Base-by-base conservation (phyloP, 2,797 vertebrate species). In the Myioborus miniatus region DNA sequence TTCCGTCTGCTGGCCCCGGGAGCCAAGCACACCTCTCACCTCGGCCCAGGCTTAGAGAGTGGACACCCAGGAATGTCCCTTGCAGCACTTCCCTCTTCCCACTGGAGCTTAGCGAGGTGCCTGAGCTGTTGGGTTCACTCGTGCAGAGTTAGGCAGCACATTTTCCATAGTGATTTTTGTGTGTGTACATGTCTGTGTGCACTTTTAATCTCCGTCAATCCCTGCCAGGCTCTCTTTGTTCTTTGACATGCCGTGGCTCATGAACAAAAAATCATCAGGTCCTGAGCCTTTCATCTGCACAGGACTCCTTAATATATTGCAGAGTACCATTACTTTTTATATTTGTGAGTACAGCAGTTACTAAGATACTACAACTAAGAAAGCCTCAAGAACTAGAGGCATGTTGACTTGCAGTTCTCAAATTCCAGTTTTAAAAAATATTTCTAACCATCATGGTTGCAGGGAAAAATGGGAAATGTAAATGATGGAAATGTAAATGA, bases 11-110 rank as follows among this genome's bases (percentile, higher is more conserved):
- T 56, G 74, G 74, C 75, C 77, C 59, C 0, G 0, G 34, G 70
- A 82, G 76, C 75, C 71, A 21, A 59, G 67, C 49, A 3, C 65
- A 17, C 20, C 32, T 53, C 41, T 83, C 11, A 1, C 52, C 65
- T 68, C 41, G 3, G 19, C 75, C 83, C 64, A 4, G 17, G 55
- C 83, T 94, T 72, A 0, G 1, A 52, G 86, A 64, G n/a, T 81
- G 90, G 82, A 56, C 90, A 91, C 49, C 10, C 15, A 62, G 93
- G 83, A 95, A 91, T 72, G 90, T 70, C 85, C 77, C 47, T 80
- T 49, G 36, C 39, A 14, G 43, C 11, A 6, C 34, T 80, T 93
- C 43, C 46, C 58, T 49, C 67, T 93, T 95, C 65, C 71, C 59
- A 6, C 67, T 87, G 86, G 64, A 67, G 53, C 37, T 89, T 37